phyloP scores from a whole-genome alignment of 2,113 vertebrate species.

The Oceanites oceanicus region DNA sequence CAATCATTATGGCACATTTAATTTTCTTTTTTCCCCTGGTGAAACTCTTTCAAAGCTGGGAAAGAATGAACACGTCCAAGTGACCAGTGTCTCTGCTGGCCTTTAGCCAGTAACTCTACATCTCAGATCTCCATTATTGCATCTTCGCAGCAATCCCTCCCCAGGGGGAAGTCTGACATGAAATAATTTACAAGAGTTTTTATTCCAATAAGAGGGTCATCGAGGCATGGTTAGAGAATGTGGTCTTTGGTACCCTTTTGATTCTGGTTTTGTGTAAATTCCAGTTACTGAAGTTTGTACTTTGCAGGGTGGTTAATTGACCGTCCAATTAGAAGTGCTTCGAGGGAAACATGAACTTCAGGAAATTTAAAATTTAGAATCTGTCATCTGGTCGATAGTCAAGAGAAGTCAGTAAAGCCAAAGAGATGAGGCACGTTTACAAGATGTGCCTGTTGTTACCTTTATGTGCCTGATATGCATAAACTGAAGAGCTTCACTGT shows the following conservation, averaged over 20 bases:
- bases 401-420: neutral
- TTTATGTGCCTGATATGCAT: neutral
- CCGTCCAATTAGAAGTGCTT: neutral
- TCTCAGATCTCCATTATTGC: conserved; percentile 20
- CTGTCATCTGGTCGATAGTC: neutral
- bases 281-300: neutral
- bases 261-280: neutral
- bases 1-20: neutral
- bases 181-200: neutral
- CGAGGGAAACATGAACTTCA: neutral
- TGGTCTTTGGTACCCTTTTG: neutral
- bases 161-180: neutral
- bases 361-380: neutral
- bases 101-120: neutral
- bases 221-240: neutral
- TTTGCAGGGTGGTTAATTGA: neutral
- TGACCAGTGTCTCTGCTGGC: neutral
- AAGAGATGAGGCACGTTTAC: neutral
- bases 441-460: neutral
- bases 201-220: neutral
- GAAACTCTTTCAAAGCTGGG: neutral
- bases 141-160: neutral
- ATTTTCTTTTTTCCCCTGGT: neutral
- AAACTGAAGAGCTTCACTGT: neutral
- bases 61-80: neutral